phyloP scores from a whole-genome alignment of 2,797 vertebrate species.

The Eospalax fontanierii region DNA sequence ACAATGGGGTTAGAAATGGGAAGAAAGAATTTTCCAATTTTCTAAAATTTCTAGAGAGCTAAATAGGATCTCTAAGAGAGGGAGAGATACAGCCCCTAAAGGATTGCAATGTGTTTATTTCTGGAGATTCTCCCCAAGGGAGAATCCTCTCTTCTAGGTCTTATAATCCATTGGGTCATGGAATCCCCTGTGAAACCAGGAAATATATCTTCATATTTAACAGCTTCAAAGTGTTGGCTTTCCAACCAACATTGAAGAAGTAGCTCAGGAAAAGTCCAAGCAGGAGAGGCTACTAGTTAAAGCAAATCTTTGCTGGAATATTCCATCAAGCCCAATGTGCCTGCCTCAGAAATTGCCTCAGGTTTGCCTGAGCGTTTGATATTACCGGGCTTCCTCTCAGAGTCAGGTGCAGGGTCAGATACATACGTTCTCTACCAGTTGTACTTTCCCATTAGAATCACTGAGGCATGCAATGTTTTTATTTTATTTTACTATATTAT shows the following conservation, averaged over 20 bases:
- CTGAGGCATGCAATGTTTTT: neutral
- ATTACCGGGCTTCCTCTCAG: neutral
- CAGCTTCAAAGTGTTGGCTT: neutral
- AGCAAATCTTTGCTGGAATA: neutral
- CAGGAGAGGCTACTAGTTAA: neutral
- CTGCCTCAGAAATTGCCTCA: neutral
- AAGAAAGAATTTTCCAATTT: neutral
- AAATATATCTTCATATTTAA: neutral
- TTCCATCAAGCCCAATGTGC: neutral
- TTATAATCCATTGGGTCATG: neutral
- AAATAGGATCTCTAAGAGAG: neutral
- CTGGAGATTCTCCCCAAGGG: neutral
- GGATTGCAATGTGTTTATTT: neutral
- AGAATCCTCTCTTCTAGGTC: neutral
- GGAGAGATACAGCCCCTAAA: neutral
- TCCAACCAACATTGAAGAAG: neutral
- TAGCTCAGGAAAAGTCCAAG: neutral
- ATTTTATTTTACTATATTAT: neutral
- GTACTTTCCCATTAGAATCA: neutral
- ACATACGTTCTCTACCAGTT: neutral
- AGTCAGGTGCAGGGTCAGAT: neutral
- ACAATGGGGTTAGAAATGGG: neutral
- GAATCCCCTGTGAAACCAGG: neutral
- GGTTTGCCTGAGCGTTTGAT: neutral
- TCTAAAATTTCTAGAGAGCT: neutral